Conservation (phyloP, 2,797 vertebrate genomes). For the Buceros bicornis region DNA sequence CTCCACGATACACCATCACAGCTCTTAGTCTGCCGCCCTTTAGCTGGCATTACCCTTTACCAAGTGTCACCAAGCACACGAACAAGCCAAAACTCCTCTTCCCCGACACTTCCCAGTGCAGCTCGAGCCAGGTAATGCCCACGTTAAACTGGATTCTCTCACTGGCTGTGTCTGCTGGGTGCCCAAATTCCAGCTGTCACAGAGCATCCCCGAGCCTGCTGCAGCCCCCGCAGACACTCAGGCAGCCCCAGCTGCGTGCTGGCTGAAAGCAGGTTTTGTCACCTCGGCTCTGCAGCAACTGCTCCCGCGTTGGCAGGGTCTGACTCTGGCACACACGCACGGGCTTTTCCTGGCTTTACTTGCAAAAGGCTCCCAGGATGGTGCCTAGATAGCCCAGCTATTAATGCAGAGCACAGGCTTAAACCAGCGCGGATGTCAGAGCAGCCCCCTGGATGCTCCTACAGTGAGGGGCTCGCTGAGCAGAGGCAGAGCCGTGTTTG, state of each 20-base stretch:
- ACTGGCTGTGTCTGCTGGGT: neutral
- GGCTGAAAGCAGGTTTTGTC: conserved; percentile 40
- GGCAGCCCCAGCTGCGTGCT: neutral
- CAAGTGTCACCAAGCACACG: neutral
- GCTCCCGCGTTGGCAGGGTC: neutral
- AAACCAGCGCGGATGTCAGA: neutral
- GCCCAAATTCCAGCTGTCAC: neutral
- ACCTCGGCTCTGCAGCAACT: neutral
- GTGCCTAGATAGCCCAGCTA: neutral
- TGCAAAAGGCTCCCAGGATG: neutral
- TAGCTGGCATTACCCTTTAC: neutral
- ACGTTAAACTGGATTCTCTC: neutral
- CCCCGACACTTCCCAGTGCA: conserved; percentile 11
- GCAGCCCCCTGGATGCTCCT: neutral
- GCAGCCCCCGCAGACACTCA: neutral
- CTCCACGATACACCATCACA: neutral
- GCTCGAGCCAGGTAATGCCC: neutral
- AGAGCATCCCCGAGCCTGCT: neutral
- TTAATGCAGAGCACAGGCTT: neutral
- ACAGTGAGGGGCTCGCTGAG: accelerated
- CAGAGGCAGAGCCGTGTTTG: neutral
- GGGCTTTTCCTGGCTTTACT: neutral
- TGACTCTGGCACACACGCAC: neutral
- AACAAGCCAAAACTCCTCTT: conserved; percentile 4
- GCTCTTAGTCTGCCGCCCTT: neutral